Evolutionary conservation across 2,113 vertebrate genomes (phyloP).

Genomic region (Ellobius talpinus): DNA sequence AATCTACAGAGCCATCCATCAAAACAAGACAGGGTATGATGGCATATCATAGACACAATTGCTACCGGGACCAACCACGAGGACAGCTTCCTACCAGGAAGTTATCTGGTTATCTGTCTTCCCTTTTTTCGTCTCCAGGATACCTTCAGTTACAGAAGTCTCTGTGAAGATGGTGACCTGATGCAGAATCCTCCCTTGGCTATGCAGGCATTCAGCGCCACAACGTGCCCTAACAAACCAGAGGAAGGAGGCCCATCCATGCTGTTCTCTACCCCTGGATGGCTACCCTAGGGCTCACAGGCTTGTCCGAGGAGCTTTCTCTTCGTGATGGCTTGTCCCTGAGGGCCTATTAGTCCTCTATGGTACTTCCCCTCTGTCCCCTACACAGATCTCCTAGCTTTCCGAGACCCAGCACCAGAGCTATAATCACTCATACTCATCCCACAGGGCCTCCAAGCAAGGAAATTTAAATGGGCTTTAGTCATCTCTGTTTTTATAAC

Average conservation of each 20-base stretch:
- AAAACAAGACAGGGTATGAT: background rate
- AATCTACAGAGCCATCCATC: background rate
- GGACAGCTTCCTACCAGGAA: background rate
- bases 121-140: background rate
- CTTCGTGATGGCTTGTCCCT: background rate
- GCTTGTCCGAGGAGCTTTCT: background rate
- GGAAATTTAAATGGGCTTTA: background rate
- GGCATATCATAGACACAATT: background rate
- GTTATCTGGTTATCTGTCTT: background rate
- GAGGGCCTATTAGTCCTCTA: background rate
- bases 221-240: background rate
- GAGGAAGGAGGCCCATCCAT: background rate
- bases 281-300: too few relatives aligned
- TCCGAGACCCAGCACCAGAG: background rate
- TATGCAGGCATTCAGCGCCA: background rate
- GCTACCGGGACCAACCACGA: background rate
- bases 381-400: conserved; percentile 8
- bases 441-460: background rate
- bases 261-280: background rate
- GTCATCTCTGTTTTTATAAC: background rate
- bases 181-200: too few relatives aligned
- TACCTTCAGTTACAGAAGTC: background rate
- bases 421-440: background rate
- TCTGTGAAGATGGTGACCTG: background rate
- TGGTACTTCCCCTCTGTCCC: background rate